Base-by-base conservation (phyloP, 2,797 vertebrate species). In the Agapornis canus region DNA sequence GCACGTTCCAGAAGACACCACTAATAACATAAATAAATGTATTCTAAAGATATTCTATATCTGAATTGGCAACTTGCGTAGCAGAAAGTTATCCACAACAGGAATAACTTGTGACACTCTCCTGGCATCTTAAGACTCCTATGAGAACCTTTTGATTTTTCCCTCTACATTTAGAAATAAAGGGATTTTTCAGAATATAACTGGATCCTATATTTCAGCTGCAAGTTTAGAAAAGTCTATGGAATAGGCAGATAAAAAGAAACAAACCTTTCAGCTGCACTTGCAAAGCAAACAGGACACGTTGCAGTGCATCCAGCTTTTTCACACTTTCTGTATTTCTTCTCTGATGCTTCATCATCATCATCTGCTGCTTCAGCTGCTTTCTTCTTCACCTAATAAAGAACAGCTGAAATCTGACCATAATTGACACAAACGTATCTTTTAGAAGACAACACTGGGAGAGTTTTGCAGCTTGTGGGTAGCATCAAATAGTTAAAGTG, bases 311-410 rank as follows among this genome's bases (percentile, higher is more conserved):
- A 99, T 51, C 99, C 99, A 0, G 99, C 99, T 97, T 99, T 99
- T 96, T 99, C 99, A 97, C 99, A 99, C 79, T 99, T 99, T 52
- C 99, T 98, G 6, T 99, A 99, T 96, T 99, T 99, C 98, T 99
- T 99, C 97, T 99, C 99, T 3, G 98, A 98, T 0, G 98, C 96
- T 37, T 98, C 98, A 23, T 99, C 99, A 40, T 99, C 99, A 47
- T 99, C 99, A 57, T 98, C 98, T 1, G 97, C 96, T 5, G 98
- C 97, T 65, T 99, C 98, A 32, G 98, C 98, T 0, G 98, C 97
- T 97, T 99, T 99, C 94, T 98, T 98, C 97, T 99, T 99, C 42
- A 98, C 98, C 99, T 99, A 86, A 68, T 82, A 79, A 79, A 96
- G 79, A 94, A 86, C 5, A 92, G 73, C 42, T 79, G 59, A 84